phyloP scores from a whole-genome alignment of 2,113 vertebrate species.

The Bos indicus region DNA sequence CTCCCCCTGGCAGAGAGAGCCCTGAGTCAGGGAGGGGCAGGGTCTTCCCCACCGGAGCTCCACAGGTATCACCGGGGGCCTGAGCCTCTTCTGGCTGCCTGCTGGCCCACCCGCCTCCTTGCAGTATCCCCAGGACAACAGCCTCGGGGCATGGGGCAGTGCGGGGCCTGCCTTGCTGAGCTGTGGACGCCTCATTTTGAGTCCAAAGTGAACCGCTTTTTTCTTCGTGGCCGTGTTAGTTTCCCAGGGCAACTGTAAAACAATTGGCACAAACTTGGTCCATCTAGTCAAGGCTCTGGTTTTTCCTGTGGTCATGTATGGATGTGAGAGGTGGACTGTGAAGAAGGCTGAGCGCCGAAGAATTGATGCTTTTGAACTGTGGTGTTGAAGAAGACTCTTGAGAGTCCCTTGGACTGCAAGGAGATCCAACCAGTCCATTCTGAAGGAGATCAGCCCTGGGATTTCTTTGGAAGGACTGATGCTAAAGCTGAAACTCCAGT shows the following conservation, averaged over 20 bases:
- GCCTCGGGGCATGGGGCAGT: accelerated
- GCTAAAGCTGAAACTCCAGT: too few relatives aligned
- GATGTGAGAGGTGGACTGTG: too few relatives aligned
- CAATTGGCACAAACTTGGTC: background rate
- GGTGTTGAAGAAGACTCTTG: too few relatives aligned
- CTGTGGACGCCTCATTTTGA: background rate
- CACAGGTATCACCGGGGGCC: accelerated
- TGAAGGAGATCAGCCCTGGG: too few relatives aligned
- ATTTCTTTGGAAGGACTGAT: too few relatives aligned
- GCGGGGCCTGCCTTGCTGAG: background rate
- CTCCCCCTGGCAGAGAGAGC: background rate
- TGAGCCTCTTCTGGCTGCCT: background rate
- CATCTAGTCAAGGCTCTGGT: too few relatives aligned
- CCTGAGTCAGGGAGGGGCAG: background rate
- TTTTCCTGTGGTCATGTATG: too few relatives aligned
- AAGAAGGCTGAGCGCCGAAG: too few relatives aligned
- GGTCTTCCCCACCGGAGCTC: background rate
- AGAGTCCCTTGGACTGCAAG: too few relatives aligned
- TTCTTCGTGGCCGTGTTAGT: background rate
- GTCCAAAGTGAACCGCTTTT: background rate
- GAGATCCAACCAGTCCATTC: too few relatives aligned
- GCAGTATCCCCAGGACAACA: background rate
- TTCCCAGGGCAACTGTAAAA: background rate
- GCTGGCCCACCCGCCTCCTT: accelerated
- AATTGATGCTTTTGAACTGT: too few relatives aligned